Evolutionary conservation across 2,888 invertebrate species (phyloP).

Genomic region (Lasioglossum villosulum): DNA sequence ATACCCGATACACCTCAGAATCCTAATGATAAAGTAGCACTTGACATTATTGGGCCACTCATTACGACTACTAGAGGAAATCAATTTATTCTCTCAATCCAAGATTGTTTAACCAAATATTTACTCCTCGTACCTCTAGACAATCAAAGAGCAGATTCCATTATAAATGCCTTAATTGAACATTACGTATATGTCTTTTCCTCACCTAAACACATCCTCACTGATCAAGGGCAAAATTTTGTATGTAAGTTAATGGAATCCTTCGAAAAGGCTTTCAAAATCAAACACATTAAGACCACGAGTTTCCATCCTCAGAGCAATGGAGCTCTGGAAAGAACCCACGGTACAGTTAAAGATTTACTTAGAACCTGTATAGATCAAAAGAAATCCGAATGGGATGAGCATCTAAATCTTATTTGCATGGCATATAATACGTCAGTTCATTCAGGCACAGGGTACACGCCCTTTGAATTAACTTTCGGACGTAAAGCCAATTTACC

Average conservation of each 20-base stretch:
- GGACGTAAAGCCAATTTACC: neutral
- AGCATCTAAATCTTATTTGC: neutral
- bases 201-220: neutral
- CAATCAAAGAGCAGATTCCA: neutral
- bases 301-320: constrained; percentile 1
- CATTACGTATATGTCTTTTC: neutral
- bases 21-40: too few relatives aligned
- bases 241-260: neutral
- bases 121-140: neutral
- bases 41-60: too few relatives aligned
- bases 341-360: neutral
- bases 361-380: neutral
- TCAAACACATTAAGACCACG: neutral
- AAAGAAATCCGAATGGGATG: neutral
- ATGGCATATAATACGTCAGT: neutral
- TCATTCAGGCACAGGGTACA: neutral
- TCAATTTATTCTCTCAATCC: too few relatives aligned
- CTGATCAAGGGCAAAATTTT: neutral
- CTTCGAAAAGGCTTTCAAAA: neutral
- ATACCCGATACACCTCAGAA: too few relatives aligned
- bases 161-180: neutral
- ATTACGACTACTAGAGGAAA: too few relatives aligned
- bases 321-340: neutral
- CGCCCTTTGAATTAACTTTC: neutral
- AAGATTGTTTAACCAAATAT: neutral